Percentiles rank a stretch among this genome's conserved stretches.
Evolutionary conservation across 2,888 invertebrate genomes (phyloP).

Genomic region (Tanypteryx hageni): DNA sequence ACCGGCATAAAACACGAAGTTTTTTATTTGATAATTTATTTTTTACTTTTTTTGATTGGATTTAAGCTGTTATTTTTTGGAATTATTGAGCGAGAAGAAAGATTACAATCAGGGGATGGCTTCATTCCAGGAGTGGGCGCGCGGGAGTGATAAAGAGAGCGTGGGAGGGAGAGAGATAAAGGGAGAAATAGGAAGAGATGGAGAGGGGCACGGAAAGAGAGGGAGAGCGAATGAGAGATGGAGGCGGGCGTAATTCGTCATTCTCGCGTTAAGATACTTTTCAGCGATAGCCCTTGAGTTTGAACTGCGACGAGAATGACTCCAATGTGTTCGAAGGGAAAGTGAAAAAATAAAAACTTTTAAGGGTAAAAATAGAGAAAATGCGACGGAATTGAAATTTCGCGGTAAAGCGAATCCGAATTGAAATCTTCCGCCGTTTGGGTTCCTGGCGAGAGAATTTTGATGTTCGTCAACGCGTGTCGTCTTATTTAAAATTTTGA

Average conservation of each 20-base stretch:
- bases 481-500: neutral
- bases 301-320: neutral
- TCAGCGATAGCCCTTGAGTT: neutral
- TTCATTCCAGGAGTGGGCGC: neutral
- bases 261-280: neutral
- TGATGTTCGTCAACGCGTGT: neutral
- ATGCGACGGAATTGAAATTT: constrained; percentile 3
- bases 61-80: neutral
- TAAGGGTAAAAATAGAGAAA: neutral
- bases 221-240: neutral
- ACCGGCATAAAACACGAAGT: neutral
- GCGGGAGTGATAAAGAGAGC: neutral
- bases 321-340: neutral
- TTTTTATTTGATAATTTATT: neutral
- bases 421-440: neutral
- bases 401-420: neutral
- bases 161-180: neutral
- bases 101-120: too few species aligned
- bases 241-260: neutral
- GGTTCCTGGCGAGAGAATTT: neutral
- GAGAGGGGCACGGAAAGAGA: neutral
- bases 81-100: too few species aligned
- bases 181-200: neutral
- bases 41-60: neutral
- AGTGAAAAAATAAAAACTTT: neutral